phyloP scores from a whole-genome alignment of 2,888 invertebrate genomes.

The Agonopterix arenella region DNA sequence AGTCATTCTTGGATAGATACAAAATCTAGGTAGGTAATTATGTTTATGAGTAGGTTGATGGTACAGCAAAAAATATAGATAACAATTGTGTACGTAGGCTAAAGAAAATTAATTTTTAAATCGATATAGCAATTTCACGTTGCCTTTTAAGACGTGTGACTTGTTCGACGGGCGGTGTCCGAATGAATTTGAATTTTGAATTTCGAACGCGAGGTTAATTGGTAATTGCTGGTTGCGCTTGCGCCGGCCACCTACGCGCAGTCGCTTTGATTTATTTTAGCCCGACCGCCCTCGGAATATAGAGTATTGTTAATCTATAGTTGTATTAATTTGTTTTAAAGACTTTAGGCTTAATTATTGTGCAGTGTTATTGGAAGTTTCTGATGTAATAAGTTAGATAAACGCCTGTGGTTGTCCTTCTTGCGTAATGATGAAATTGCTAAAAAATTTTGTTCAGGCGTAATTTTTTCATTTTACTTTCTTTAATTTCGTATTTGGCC shows the following conservation, averaged over 20 bases:
- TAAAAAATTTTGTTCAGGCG: neutral
- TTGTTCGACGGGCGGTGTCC: slow-evolving; percentile 28
- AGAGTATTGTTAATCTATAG: slow-evolving; percentile 47
- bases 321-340: slow-evolving; percentile 15
- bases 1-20: too few relatives aligned
- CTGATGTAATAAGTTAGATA: neutral
- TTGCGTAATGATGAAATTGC: neutral
- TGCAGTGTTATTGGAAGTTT: neutral
- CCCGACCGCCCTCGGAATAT: slow-evolving; percentile 46
- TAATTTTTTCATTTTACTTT: too few relatives aligned
- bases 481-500: too few relatives aligned
- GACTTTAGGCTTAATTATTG: neutral
- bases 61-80: too few relatives aligned
- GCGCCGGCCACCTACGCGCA: slow-evolving; percentile 56
- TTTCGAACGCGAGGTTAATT: slow-evolving; percentile 60
- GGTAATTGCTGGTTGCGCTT: slow-evolving; percentile 56
- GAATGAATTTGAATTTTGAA: slow-evolving; percentile 52
- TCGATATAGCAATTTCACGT: slow-evolving; percentile 29
- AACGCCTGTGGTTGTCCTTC: neutral
- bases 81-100: too few relatives aligned
- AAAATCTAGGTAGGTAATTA: too few relatives aligned
- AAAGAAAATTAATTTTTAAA: neutral
- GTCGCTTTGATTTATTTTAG: slow-evolving; percentile 54
- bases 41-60: too few relatives aligned
- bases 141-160: slow-evolving; percentile 38